Conservation (phyloP, 2,113 vertebrate genomes). For the Serilophus lunatus region DNA sequence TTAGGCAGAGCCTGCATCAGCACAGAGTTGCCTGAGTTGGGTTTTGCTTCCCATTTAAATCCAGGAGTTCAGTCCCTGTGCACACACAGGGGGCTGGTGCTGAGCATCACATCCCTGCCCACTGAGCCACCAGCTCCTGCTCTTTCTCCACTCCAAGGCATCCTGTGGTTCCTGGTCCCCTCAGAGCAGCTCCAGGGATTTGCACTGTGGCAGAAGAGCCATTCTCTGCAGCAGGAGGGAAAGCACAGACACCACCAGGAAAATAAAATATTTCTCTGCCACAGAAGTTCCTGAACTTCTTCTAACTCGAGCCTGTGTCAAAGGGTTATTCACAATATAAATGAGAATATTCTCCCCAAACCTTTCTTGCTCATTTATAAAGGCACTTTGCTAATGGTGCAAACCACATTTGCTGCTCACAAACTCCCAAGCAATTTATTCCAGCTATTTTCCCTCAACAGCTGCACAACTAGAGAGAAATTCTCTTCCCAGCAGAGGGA, state of each 20-base stretch:
- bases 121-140: not conserved
- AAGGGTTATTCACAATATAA: fast-evolving
- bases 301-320: fast-evolving
- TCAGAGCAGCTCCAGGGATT: fast-evolving
- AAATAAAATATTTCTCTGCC: not conserved
- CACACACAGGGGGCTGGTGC: fast-evolving
- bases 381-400: not conserved
- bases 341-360: not conserved
- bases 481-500: conserved; percentile 9
- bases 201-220: fast-evolving
- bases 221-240: not conserved
- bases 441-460: conserved; percentile 22
- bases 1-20: not conserved
- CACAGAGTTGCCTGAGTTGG: not conserved
- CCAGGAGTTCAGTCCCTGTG: fast-evolving
- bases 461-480: conserved; percentile 3
- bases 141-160: fast-evolving
- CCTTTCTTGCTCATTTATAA: not conserved
- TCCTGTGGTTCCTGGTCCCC: fast-evolving
- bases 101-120: not conserved
- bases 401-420: not conserved
- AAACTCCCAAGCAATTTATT: not conserved
- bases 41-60: not conserved
- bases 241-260: fast-evolving
- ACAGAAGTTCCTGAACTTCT: not conserved